phyloP scores from a whole-genome alignment of 2,113 vertebrate species.

The Macquaria australasica region DNA sequence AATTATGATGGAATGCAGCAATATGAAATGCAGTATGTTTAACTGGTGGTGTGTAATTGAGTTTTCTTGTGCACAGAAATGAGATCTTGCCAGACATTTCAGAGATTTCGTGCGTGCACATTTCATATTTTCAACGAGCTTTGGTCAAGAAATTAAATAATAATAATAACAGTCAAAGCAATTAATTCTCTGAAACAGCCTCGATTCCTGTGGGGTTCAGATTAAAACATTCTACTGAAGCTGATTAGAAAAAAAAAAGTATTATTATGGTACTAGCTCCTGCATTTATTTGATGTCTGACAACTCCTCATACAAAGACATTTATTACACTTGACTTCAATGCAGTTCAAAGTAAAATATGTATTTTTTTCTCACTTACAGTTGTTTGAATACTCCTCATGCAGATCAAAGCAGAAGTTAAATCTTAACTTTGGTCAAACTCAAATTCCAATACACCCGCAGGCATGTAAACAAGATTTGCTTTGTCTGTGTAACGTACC shows the following conservation, averaged over 20 bases:
- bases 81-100: slow-evolving; percentile 51
- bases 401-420: slow-evolving; percentile 73
- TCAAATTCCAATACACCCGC: slow-evolving; percentile 58
- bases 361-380: slow-evolving; percentile 35
- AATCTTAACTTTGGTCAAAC: slow-evolving; percentile 70
- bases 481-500: slow-evolving; percentile 63
- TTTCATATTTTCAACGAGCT: slow-evolving; percentile 48
- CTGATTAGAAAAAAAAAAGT: slow-evolving; percentile 38
- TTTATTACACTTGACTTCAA: slow-evolving; percentile 66
- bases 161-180: slow-evolving; percentile 50
- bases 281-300: slow-evolving; percentile 74
- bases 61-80: slow-evolving; percentile 44
- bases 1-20: slow-evolving; percentile 33
- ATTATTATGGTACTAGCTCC: slow-evolving; percentile 46
- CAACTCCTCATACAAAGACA: slow-evolving; percentile 66
- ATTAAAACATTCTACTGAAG: slow-evolving; percentile 60
- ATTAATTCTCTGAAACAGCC: slow-evolving; percentile 60
- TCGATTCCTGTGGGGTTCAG: slow-evolving; percentile 51
- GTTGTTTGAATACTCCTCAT: slow-evolving; percentile 62
- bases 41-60: slow-evolving; percentile 40
- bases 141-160: slow-evolving; percentile 61
- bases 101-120: slow-evolving; percentile 28
- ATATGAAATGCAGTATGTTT: slow-evolving; percentile 16
- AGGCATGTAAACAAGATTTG: slow-evolving; percentile 69
- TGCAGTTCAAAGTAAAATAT: slow-evolving; percentile 73